Base-by-base conservation (phyloP, 2,113 vertebrate genomes). In the Podarcis muralis region DNA sequence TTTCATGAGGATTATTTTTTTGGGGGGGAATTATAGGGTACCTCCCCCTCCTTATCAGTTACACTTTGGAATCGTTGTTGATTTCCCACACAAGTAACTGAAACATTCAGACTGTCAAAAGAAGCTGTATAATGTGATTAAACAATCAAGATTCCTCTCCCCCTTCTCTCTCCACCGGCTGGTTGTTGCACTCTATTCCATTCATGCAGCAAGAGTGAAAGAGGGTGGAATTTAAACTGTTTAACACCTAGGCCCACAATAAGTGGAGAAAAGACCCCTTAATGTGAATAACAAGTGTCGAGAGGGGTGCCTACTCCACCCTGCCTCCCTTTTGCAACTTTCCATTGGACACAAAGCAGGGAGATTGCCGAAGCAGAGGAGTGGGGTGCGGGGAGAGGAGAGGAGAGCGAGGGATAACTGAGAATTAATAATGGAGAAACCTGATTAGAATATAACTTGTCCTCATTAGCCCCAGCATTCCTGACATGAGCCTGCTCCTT, bases 391-490 rank as follows among this genome's bases (percentile, higher is more conserved):
- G 85, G 90, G 80, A 91, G 92, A 89, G 37, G 1, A 7, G 80
- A 88, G 89, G 82, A 91, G 92, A 89, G 92, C 85, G 91, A 92
- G 95, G 92, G 95, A 95, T 93, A 95, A 94, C 93, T 93, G 95
- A 76, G 93, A 95, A 95, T 95, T 95, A 95, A 96, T 95, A 96
- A 96, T 95, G 93, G 94, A 93, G 95, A 92, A 94, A 96, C 95
- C 95, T 96, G 95, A 96, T 96, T 96, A 95, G 95, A 96, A 96
- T 96, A 96, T 96, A 95, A 96, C 96, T 96, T 96, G 95, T 96
- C 96, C 96, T 96, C 96, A 96, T 96, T 96, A 96, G 95, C 81
- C 93, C 59, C 91, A 94, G 94, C 92, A 93, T 96, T 95, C 93
- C 94, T 95, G 94, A 95, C 94, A 96, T 93, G 95, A 95, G 93